Base-by-base conservation (phyloP, 2,888 invertebrate genomes). In the Copidosoma aretas region DNA sequence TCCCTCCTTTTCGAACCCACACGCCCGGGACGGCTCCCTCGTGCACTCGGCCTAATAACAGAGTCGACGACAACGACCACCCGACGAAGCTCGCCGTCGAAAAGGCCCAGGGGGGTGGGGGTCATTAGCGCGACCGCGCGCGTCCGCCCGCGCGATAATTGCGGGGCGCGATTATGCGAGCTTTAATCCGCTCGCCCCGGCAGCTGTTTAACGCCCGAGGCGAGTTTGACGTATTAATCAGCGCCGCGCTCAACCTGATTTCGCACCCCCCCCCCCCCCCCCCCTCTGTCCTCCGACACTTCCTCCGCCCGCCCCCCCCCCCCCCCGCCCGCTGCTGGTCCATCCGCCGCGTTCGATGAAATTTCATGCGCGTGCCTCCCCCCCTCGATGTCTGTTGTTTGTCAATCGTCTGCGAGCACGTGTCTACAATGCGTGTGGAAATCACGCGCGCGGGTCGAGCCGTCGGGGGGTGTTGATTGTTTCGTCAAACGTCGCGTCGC, bases 91-190 rank as follows among this genome's bases (percentile, higher is more conserved):
- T n/a, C n/a, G n/a, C n/a, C n/a, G n/a, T n/a, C n/a, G n/a, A 41
- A 41, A 41, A 41, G 14, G 41, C 41, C 41, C 41, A 14, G 41
- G 41, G 14, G 10, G 14, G 14, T 41, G 41, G 14, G 14, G 46
- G 39, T 68, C 59, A 63, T 68, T 63, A 68, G 62, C 17, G 10
- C 46, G 41, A 57, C 58, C 17, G 10, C 46, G 41, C 51, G 46
- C 46, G 54, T 24, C 19, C 21, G n/a, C 12, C 57, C 49, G 54
- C 63, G 59, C 19, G 43, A 58, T 77, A 77, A 77, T 77, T 77
- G 72, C 73, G 71, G 72, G 71, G 43, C 43, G 70, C 75, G 71
- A 76, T 77, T 76, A 76, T 76, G 76, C 72, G 75, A 74, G 76
- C 75, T 76, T 76, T 75, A 76, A 76, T 76, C 52, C 41, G 10